Conservation (phyloP, 2,888 invertebrate genomes). For the Phyllotreta cruciferae region DNA sequence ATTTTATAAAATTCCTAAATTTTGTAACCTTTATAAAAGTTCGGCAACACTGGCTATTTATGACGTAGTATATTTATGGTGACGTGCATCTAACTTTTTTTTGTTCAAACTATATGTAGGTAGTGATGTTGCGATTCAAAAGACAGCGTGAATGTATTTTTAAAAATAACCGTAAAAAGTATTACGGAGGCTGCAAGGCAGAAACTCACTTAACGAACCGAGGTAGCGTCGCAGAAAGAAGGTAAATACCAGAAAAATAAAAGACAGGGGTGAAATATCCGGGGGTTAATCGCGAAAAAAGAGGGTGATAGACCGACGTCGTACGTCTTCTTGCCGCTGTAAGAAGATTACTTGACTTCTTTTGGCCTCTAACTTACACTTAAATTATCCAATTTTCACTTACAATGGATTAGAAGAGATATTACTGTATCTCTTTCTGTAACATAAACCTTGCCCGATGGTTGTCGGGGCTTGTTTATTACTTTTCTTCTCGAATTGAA, state of each 20-base stretch:
- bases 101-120: too few species aligned
- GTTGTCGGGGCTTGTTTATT: slow-evolving; percentile 15
- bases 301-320: slow-evolving; percentile 42
- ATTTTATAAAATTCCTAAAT: too few species aligned
- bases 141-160: too few species aligned
- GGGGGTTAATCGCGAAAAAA: slow-evolving; percentile 37
- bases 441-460: slow-evolving; percentile 16
- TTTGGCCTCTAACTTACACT: slow-evolving; percentile 46
- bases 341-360: slow-evolving; percentile 46
- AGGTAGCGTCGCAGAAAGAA: slow-evolving; percentile 4
- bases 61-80: too few species aligned
- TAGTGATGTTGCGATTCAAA: too few species aligned
- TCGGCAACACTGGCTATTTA: too few species aligned
- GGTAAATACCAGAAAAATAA: slow-evolving; percentile 34
- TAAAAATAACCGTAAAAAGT: too few species aligned
- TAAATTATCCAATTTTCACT: slow-evolving; percentile 44
- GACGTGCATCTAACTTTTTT: too few species aligned
- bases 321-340: slow-evolving; percentile 45
- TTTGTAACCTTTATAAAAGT: too few species aligned
- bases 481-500: slow-evolving; percentile 6
- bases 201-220: too few species aligned
- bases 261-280: slow-evolving; percentile 23
- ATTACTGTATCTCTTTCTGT: slow-evolving; percentile 29
- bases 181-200: too few species aligned
- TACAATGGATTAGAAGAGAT: slow-evolving; percentile 36